Conservation (phyloP, 2,797 vertebrate species). For the Lycodopsis pacificus region DNA sequence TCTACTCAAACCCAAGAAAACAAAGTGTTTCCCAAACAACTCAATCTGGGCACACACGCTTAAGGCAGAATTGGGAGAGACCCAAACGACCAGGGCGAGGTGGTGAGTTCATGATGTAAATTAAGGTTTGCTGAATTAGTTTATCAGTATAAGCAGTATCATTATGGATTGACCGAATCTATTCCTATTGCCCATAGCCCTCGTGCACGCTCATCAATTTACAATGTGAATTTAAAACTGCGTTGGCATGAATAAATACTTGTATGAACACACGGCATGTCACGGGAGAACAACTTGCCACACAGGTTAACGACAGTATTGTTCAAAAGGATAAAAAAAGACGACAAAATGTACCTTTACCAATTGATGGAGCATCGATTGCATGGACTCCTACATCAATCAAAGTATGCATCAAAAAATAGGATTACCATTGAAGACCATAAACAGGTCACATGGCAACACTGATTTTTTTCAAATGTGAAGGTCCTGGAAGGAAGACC, state of each 20-base stretch:
- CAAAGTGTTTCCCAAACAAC: not conserved
- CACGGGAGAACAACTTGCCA: not conserved
- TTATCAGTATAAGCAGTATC: not conserved
- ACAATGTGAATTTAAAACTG: not conserved
- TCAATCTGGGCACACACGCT: not conserved
- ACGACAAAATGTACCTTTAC: not conserved
- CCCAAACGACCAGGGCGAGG: not conserved
- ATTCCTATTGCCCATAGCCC: no score
- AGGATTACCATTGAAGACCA: not conserved
- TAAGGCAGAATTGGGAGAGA: not conserved
- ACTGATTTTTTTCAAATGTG: not conserved
- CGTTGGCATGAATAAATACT: not conserved
- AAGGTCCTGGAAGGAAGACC: conserved; percentile 4
- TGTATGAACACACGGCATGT: not conserved
- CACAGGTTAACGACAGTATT: not conserved
- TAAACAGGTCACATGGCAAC: conserved; percentile 2
- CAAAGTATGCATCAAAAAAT: not conserved
- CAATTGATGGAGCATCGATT: not conserved
- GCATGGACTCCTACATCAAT: not conserved
- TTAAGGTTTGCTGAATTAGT: not conserved
- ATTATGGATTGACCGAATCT: not conserved
- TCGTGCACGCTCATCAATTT: no score
- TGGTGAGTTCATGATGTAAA: fast-evolving
- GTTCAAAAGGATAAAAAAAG: no score
- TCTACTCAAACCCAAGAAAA: not conserved